These are phyloP conservation scores for Diacarnus erythraeanus DNA, from an alignment of 37 sponge, comb jelly and placozoan genomes.

Conservation along the genomic window DNA sequence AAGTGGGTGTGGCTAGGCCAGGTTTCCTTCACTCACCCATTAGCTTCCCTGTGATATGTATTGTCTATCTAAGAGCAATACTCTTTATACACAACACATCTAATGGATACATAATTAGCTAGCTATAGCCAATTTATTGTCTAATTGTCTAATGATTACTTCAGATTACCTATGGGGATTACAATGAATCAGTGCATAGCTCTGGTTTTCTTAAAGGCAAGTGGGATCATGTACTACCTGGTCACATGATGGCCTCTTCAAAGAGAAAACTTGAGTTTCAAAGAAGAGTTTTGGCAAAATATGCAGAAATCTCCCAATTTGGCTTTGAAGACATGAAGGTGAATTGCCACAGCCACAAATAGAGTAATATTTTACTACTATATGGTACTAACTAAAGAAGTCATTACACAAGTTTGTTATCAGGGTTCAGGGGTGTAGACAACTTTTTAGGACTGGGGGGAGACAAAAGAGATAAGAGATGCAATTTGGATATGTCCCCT, in stretches of 20 bases:
- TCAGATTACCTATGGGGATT: conserved; percentile 50
- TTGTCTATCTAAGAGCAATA: too few species aligned
- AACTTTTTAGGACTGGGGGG: too few species aligned
- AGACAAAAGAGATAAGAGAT: too few species aligned
- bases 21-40: too few species aligned
- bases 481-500: too few species aligned
- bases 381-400: too few species aligned
- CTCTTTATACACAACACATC: background rate
- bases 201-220: conserved; percentile 48
- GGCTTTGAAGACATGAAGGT: conserved; percentile 12
- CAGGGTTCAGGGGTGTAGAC: too few species aligned
- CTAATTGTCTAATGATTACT: background rate
- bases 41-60: too few species aligned
- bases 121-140: background rate
- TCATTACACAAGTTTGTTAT: too few species aligned
- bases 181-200: conserved; percentile 26
- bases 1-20: too few species aligned
- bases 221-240: conserved; percentile 37
- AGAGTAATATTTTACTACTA: background rate
- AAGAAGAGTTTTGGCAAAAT: conserved; percentile 32
- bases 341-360: too few species aligned
- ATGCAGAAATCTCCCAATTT: conserved; percentile 35
- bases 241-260: conserved; percentile 13
- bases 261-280: conserved; percentile 42
- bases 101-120: background rate